Base-by-base conservation (phyloP, 2,888 invertebrate genomes). In the Cacoxenus indagator region DNA sequence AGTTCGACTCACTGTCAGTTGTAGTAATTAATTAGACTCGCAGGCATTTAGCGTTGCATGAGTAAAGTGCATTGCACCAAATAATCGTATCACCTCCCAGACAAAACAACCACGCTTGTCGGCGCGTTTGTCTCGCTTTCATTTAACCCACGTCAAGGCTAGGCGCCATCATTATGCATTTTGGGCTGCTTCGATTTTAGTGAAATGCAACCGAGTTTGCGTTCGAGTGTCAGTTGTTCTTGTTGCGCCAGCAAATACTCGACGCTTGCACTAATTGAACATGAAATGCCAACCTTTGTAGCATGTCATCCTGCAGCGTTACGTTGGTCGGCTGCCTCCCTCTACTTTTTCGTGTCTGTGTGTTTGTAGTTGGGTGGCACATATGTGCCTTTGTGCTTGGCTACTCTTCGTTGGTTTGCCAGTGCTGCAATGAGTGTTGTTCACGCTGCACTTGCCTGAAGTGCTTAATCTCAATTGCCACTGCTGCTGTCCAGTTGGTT, bases 21-120 rank as follows among this genome's bases (percentile, higher is more conserved):
- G 62, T 65, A 68, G 74, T 82, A 82, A 84, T 81, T 81, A 84
- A 81, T 81, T 81, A 84, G 84, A 84, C 81, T 81, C 70, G 81
- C 77, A 81, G 84, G 83, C 81, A 82, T 84, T 84, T 76, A 72
- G 72, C 74, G 70, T 72, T 73, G 26, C 55, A 75, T 72, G 74
- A 64, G 19, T 48, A 54, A 45, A 66, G 59, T 29, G 26, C 14
- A 62, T 1, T 43, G 4, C n/a, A 5, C 4, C 4, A 19, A 62
- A 29, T 27, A 57, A 9, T 9, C n/a, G 19, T 17, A 24, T 43
- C 61, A 43, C 61, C n/a, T 22, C 29, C 29, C 17, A 17, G 4
- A 43, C 43, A 14, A 14, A 24, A 61, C 5, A 22, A 19, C 17
- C 4, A 17, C 48, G 14, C 51, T 4, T 9, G n/a, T n/a, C n/a